Base-by-base conservation (phyloP, 92 coral and sea anemone genomes). In the Blastomussa wellsi region DNA sequence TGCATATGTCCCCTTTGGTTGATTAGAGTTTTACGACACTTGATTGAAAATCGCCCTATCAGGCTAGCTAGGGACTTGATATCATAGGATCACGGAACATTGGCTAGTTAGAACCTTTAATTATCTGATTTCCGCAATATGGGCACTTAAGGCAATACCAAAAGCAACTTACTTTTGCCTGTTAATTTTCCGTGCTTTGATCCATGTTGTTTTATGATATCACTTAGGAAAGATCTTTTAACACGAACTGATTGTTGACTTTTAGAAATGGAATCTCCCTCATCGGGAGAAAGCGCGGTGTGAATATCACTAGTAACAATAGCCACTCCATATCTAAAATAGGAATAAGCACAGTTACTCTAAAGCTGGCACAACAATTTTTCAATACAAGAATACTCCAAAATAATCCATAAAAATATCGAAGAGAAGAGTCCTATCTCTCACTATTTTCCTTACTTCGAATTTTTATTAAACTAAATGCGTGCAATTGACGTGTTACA, bases 291-390 rank as follows among this genome's bases (percentile, higher is more conserved):
- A n/a, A 39, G 57, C 8, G 76, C 22, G 11, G 76, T 64, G 55
- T 77, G 90, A 87, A 73, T 80, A 62, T 77, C 75, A 74, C 86
- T 80, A 42, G 86, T 29, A 59, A 66, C 84, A 49, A 74, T 59
- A 20, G 39, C 87, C 31, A 74, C 87, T 62, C 87, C 81, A 33
- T 62, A 83, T 24, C 87, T 83, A 74, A 74, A 62, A 75, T 24
- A 39, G 35, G 20, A 19, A 51, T 36, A 17, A 36, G 32, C 11
- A 28, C 33, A 60, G 11, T 8, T 60, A 62, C 5, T 26, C 33
- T 62, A 62, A 62, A 62, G 33, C 68, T 26, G 3, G 68, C 32
- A 11, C 16, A 9, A 36, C 15, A 26, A 70, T 37, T 12, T n/a
- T 44, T 3, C 32, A 32, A 32, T 51, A 29, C 22, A 5, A 7